Percentiles rank a stretch among this genome's conserved stretches.
Conservation (phyloP, 2,888 invertebrate genomes). For the Quadroppia sp. region DNA sequence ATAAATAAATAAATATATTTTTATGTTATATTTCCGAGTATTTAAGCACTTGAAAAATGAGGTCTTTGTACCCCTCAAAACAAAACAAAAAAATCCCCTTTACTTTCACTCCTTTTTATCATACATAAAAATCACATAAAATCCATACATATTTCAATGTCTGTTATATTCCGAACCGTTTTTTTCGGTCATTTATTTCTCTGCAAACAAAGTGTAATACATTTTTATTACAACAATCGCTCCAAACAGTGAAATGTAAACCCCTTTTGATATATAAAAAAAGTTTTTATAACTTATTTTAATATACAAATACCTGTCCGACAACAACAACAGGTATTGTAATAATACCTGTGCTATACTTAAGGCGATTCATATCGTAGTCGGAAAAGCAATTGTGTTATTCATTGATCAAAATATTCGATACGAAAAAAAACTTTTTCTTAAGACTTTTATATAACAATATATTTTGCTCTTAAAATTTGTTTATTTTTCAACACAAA, state of each 20-base stretch:
- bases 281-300: too few relatives aligned
- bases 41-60: conserved; percentile 15
- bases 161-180: neutral
- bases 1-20: neutral
- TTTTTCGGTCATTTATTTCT: neutral
- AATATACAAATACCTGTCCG: too few relatives aligned
- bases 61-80: conserved; percentile 34
- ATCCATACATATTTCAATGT: neutral
- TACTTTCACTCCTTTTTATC: too few relatives aligned
- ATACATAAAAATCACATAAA: too few relatives aligned
- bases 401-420: neutral
- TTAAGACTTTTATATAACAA: neutral
- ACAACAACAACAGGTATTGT: neutral
- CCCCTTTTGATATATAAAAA: neutral
- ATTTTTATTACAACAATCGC: neutral
- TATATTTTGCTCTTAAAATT: too few relatives aligned
- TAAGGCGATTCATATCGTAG: neutral
- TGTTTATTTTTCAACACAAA: too few relatives aligned
- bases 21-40: conserved; percentile 5
- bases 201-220: neutral
- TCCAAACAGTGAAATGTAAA: too few relatives aligned
- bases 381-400: neutral
- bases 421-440: neutral
- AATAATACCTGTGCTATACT: neutral
- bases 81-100: too few relatives aligned